Evolutionary conservation across 1,140 invertebrate species (phyloP).

Genomic region (Heliconius himera): DNA sequence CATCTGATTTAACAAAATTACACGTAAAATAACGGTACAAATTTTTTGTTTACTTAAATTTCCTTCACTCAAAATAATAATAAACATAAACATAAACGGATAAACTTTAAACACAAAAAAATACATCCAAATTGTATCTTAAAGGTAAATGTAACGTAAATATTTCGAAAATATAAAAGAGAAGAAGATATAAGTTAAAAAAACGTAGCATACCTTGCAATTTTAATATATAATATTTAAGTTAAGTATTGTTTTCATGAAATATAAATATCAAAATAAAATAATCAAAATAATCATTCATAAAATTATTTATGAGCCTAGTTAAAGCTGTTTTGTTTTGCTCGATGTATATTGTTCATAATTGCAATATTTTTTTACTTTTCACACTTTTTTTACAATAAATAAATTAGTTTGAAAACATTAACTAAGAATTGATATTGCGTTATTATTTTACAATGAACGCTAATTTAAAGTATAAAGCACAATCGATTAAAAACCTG

Average conservation of each 20-base stretch:
- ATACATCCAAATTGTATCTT: too few relatives aligned
- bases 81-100: too few relatives aligned
- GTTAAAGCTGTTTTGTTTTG: background rate
- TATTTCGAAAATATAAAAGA: too few relatives aligned
- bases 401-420: background rate
- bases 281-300: background rate
- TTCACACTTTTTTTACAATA: background rate
- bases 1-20: background rate
- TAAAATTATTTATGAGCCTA: background rate
- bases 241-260: too few relatives aligned
- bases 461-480: background rate
- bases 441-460: slow-evolving; percentile 10
- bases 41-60: too few relatives aligned
- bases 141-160: too few relatives aligned
- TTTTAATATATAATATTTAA: too few relatives aligned
- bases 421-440: background rate
- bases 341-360: background rate
- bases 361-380: background rate
- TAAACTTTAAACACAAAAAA: too few relatives aligned
- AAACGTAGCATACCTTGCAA: too few relatives aligned
- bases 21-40: background rate
- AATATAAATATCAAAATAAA: background rate
- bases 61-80: too few relatives aligned
- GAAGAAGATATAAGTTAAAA: too few relatives aligned
- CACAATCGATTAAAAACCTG: background rate